Base-by-base conservation (phyloP, 1,140 invertebrate species). In the Cryptotermes secundus region DNA sequence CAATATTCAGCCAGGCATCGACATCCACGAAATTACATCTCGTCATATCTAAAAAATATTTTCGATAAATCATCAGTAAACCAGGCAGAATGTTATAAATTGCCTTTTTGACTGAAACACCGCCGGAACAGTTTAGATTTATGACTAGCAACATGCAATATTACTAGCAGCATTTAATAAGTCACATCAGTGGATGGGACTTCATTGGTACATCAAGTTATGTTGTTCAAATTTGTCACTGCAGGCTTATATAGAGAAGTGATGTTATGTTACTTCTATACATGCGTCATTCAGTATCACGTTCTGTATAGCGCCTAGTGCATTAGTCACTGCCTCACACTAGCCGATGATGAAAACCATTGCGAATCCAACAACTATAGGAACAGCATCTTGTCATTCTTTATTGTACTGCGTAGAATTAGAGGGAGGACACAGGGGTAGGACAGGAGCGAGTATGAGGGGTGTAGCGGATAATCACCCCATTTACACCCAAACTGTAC, bases 401-500 rank as follows among this genome's bases (percentile, higher is more conserved):
- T 72, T 72, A 72, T 72, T 72, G 59, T 14, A 31, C 59, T 26
- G 59, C 1, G 2, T 19, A 49, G 45, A 14, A 49, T 49, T 49
- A 22, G 45, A 22, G 45, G 45, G 45, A 22, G 45, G 10, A 12
- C 12, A 38, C 38, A 49, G 45, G 22, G 45, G 45, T 14, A 49
- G 45, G 10, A 9, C 26, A 26, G 59, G 6, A 14, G 16, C 14
- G 59, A 31, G 59, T 31, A 31, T 72, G 59, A 72, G n/a, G 59
- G 59, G 59, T 72, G n/a, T 72, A 72, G 59, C 59, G n/a, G 59
- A 72, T 72, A 72, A 72, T 72, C 59, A 72, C 59, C 59, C 59
- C 59, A 72, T 72, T 72, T 72, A 72, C 59, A 72, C 59, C 59
- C 59, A 26, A 49, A 49, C 59, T 72, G 59, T 72, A 72, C 59